phyloP scores from a whole-genome alignment of 1,140 invertebrate species.

The Drepana arcuata region DNA sequence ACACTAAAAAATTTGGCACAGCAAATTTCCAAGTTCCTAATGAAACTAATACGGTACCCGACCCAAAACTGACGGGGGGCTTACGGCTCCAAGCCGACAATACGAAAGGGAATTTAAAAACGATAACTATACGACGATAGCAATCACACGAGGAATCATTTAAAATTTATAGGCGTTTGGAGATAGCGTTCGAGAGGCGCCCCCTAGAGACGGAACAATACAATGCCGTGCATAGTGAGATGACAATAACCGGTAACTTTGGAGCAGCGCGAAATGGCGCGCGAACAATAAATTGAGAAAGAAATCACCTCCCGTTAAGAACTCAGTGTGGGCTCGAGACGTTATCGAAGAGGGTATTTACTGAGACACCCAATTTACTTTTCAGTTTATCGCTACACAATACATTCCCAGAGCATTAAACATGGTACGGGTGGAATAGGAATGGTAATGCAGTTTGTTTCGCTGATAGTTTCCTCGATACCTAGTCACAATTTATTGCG shows the following conservation, averaged over 20 bases:
- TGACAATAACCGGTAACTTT: slow-evolving; percentile 24
- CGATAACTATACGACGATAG: slow-evolving; percentile 19
- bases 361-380: slow-evolving; percentile 21
- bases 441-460: slow-evolving; percentile 15
- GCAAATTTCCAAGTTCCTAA: slow-evolving; percentile 12
- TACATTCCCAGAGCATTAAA: slow-evolving; percentile 20
- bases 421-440: slow-evolving; percentile 10
- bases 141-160: slow-evolving; percentile 21
- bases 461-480: slow-evolving; percentile 13
- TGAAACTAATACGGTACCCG: slow-evolving; percentile 6
- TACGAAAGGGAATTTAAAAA: slow-evolving; percentile 10
- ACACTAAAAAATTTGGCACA: no score
- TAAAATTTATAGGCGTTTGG: slow-evolving; percentile 25
- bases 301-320: slow-evolving; percentile 12
- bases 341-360: slow-evolving; percentile 9
- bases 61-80: no score
- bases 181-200: slow-evolving; percentile 16
- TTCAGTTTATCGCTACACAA: slow-evolving; percentile 22
- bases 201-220: slow-evolving; percentile 7
- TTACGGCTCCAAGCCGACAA: no score
- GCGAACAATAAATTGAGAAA: slow-evolving; percentile 21
- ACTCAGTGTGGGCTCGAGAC: slow-evolving; percentile 1
- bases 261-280: slow-evolving; percentile 15
- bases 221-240: slow-evolving; percentile 18
- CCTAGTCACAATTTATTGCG: no score